Percentiles rank a stretch among this genome's conserved stretches.
These are phyloP conservation scores for Plagodis pulveraria DNA, from an alignment of 2,888 invertebrate genomes.

Conservation along the genomic window DNA sequence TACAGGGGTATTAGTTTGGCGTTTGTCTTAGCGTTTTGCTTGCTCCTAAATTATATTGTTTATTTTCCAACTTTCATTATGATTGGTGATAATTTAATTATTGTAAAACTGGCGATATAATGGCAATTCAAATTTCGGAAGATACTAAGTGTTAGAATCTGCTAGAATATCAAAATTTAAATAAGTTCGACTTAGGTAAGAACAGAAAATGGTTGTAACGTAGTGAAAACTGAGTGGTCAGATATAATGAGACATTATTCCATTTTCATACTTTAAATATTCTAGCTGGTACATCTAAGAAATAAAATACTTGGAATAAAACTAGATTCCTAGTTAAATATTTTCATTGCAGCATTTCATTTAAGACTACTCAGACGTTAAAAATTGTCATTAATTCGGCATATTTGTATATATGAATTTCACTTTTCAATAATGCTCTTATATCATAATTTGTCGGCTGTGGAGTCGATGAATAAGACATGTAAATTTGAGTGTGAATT, in stretches of 20 bases:
- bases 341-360: not conserved
- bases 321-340: slow-evolving; percentile 1
- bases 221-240: slow-evolving; percentile 18
- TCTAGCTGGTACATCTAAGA: too few species aligned
- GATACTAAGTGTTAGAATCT: slow-evolving; percentile 5
- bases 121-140: slow-evolving; percentile 3
- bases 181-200: slow-evolving; percentile 12
- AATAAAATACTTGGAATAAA: not conserved
- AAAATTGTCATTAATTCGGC: slow-evolving; percentile 18
- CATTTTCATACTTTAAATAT: too few species aligned
- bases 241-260: slow-evolving; percentile 2
- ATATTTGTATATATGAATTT: slow-evolving; percentile 61
- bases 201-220: slow-evolving; percentile 21
- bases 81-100: slow-evolving; percentile 25
- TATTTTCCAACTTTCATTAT: slow-evolving; percentile 32
- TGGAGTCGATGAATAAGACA: slow-evolving; percentile 52
- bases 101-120: slow-evolving; percentile 8
- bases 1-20: slow-evolving; percentile 80
- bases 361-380: slow-evolving; percentile 10
- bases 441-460: slow-evolving; percentile 24
- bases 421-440: slow-evolving; percentile 48
- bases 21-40: slow-evolving; percentile 60
- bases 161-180: slow-evolving; percentile 15
- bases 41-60: slow-evolving; percentile 56
- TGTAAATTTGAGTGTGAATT: slow-evolving; percentile 75